These are phyloP conservation scores for Volucella zonaria DNA, from an alignment of 2,888 invertebrate genomes.

Conservation along the genomic window DNA sequence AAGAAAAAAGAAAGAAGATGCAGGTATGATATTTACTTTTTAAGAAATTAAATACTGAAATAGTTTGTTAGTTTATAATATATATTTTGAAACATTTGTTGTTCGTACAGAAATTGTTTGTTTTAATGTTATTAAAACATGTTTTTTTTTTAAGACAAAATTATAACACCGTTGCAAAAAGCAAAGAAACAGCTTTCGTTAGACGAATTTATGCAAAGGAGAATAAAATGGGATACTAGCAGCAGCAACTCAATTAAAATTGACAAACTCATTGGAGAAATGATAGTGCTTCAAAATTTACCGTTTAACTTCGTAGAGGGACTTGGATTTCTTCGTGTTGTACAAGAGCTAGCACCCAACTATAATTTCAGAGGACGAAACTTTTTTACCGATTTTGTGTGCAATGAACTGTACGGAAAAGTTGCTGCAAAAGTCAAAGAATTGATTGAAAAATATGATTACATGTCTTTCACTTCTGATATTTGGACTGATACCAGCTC, in stretches of 20 bases:
- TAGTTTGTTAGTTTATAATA: neutral
- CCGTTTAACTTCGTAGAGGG: slow-evolving; percentile 12
- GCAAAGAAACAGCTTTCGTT: neutral
- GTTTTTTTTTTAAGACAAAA: slow-evolving; percentile 2
- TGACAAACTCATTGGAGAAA: slow-evolving; percentile 34
- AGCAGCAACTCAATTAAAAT: slow-evolving; percentile 15
- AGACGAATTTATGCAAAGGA: slow-evolving; percentile 12
- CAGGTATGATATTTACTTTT: slow-evolving; percentile 14
- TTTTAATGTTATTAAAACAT: neutral
- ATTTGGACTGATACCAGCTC: slow-evolving; percentile 37
- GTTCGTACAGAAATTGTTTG: neutral
- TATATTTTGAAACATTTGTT: neutral
- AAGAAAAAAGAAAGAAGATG: neutral
- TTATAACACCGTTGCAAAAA: neutral
- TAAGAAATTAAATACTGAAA: slow-evolving; percentile 1
- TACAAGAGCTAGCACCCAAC: slow-evolving; percentile 22
- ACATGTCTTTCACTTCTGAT: slow-evolving; percentile 23
- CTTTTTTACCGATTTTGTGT: slow-evolving; percentile 26
- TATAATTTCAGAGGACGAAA: slow-evolving; percentile 15
- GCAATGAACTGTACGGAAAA: slow-evolving; percentile 25
- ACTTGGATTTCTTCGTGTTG: slow-evolving; percentile 14
- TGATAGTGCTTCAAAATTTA: too few relatives aligned
- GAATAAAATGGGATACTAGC: slow-evolving; percentile 4
- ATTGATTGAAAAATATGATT: slow-evolving; percentile 23
- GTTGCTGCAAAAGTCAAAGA: slow-evolving; percentile 32